Base-by-base conservation (phyloP, 2,888 invertebrate species). In the Dascillus cervinus region DNA sequence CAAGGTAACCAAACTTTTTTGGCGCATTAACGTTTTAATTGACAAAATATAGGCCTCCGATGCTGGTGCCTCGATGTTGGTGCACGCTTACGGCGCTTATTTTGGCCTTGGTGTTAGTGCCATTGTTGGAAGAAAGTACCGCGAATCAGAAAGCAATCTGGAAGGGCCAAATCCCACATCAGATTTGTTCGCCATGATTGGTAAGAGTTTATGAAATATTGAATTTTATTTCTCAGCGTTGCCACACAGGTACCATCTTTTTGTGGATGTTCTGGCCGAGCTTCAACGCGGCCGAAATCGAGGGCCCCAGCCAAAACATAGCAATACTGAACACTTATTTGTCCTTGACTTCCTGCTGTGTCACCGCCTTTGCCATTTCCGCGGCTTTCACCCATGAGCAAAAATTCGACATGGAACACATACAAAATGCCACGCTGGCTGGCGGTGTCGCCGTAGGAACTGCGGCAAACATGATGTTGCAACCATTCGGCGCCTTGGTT, bases 241-340 rank as follows among this genome's bases (percentile, higher is more conserved):
- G 22, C 9, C 19, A 59, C 60, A 6, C 58, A 88, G 90, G 95
- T 32, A 89, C 94, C 1, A 66, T 94, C 31, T 95, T 96, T 64
- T 71, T 97, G 24, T 96, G 94, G 94, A 71, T 95, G 34, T 96
- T 87, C 66, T 96, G 95, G 95, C 96, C 96, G 0, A 91, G 91
- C 38, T 97, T 97, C 69, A 97, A 96, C 69, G 82, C 87, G 2
- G 89, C 82, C 0, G 75, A 86, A 30, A 72, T 85, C 13, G 70
- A 69, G 2, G 73, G 77, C 0, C 79, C 78, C 27, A 82, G 81
- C 47, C 83, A 83, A 45, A 78, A 83, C 52, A 72, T 95, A 37
- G 94, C 94, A 13, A 78, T 95, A 42, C 75, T 95, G 59, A 96
- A 97, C 72, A 95, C 96, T 1, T 91, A 94, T 58, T 70, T 94